Percentiles rank a stretch among this genome's conserved stretches.
Conservation (phyloP, 2,888 invertebrate genomes). For the Lepeophtheirus nordmannii region DNA sequence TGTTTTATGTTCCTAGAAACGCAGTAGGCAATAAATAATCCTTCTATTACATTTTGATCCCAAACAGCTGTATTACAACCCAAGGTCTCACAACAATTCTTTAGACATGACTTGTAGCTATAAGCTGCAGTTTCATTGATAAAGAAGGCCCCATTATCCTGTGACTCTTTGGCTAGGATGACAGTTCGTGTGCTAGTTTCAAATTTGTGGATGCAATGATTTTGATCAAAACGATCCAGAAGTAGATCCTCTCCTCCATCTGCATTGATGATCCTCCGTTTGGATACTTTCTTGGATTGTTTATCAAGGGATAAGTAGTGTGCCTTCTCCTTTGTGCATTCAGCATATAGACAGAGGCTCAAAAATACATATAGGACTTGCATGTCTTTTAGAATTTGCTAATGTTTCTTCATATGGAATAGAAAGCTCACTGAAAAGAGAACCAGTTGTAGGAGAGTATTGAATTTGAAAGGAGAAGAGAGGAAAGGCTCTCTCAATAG, state of each 20-base stretch:
- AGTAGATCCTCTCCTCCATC: constrained; percentile 17
- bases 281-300: not conserved
- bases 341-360: not conserved
- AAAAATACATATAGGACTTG: not conserved
- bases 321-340: not conserved
- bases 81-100: constrained; percentile 70
- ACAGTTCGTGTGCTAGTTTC: constrained; percentile 75
- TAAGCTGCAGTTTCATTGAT: constrained; percentile 62
- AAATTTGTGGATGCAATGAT: constrained; percentile 52
- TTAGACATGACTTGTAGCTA: constrained; percentile 61
- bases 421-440: too few relatives aligned
- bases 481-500: too few relatives aligned
- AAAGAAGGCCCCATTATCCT: constrained; percentile 71
- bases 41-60: constrained; percentile 60
- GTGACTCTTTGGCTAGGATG: constrained; percentile 74
- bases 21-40: too few relatives aligned
- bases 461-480: too few relatives aligned
- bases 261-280: not conserved
- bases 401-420: too few relatives aligned
- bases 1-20: too few relatives aligned
- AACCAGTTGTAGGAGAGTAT: too few relatives aligned
- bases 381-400: not conserved
- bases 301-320: not conserved
- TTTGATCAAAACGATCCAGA: not conserved
- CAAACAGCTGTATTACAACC: constrained; percentile 79